phyloP scores from a whole-genome alignment of 2,888 invertebrate genomes.

The Spodoptera exigua region DNA sequence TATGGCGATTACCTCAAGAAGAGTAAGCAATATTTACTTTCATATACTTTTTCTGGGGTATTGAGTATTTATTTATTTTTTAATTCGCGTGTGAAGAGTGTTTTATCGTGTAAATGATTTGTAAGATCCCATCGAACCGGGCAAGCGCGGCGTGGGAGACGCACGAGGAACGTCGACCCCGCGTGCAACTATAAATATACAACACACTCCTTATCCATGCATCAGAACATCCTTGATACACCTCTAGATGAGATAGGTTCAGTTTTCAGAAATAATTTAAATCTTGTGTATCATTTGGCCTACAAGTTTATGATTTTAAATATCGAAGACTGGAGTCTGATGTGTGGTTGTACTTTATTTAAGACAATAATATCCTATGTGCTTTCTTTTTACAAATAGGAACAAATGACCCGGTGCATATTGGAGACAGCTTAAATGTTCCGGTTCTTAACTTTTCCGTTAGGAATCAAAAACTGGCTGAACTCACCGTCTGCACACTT shows the following conservation, averaged over 20 bases:
- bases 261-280: conserved; percentile 21
- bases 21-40: conserved; percentile 4
- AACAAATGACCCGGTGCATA: neutral
- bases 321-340: too few species aligned
- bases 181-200: conserved; percentile 85
- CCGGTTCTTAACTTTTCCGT: conserved; percentile 52
- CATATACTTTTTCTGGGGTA: neutral
- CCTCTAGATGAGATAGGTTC: conserved; percentile 50
- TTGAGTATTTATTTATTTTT: conserved; percentile 16
- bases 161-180: conserved; percentile 84
- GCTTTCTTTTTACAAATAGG: neutral
- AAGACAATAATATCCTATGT: neutral
- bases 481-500: conserved; percentile 59
- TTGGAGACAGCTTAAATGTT: conserved; percentile 20
- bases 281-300: neutral
- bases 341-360: too few species aligned
- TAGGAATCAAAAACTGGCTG: conserved; percentile 52
- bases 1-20: conserved; percentile 6
- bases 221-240: conserved; percentile 69
- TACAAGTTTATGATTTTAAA: neutral
- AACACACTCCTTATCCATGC: conserved; percentile 77
- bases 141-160: conserved; percentile 82
- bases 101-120: conserved; percentile 64
- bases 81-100: conserved; percentile 56
- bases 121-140: conserved; percentile 73